These are phyloP conservation scores for Oreochromis mossambicus DNA, from an alignment of 2,797 vertebrate genomes.

Conservation along the genomic window DNA sequence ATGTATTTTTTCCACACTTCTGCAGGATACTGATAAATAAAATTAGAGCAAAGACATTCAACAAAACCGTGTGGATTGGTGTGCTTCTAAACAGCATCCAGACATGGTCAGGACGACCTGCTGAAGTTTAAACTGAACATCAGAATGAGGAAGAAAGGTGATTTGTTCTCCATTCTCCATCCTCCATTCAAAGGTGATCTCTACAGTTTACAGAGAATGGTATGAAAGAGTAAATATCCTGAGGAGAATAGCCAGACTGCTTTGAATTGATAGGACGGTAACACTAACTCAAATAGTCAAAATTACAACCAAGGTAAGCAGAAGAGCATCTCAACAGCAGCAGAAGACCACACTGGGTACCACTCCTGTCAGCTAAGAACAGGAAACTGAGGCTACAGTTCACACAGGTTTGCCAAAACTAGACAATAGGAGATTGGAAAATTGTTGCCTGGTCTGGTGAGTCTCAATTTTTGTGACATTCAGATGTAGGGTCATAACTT, in stretches of 20 bases:
- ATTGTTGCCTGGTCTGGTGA: not conserved
- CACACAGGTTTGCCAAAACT: not conserved
- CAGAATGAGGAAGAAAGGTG: not conserved
- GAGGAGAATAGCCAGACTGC: not conserved
- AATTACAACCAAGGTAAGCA: too few species aligned
- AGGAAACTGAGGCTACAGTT: not conserved
- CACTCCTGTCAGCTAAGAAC: too few species aligned
- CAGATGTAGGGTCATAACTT: conserved; percentile 24
- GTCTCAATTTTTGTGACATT: not conserved
- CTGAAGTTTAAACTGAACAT: not conserved
- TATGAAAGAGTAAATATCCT: not conserved
- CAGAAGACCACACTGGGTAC: too few species aligned
- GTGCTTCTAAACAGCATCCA: not conserved
- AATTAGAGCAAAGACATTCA: not conserved
- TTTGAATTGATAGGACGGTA: not conserved
- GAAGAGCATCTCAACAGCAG: too few species aligned
- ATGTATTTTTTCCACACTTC: not conserved
- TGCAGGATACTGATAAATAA: not conserved
- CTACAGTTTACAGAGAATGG: not conserved
- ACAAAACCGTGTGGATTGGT: not conserved
- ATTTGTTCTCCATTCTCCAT: not conserved
- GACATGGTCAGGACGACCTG: not conserved
- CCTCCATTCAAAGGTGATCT: not conserved
- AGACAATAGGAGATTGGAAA: not conserved
- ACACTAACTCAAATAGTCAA: not conserved